These are phyloP conservation scores for Oreochromis tanganicae DNA, from an alignment of 2,113 vertebrate genomes.

Conservation along the genomic window DNA sequence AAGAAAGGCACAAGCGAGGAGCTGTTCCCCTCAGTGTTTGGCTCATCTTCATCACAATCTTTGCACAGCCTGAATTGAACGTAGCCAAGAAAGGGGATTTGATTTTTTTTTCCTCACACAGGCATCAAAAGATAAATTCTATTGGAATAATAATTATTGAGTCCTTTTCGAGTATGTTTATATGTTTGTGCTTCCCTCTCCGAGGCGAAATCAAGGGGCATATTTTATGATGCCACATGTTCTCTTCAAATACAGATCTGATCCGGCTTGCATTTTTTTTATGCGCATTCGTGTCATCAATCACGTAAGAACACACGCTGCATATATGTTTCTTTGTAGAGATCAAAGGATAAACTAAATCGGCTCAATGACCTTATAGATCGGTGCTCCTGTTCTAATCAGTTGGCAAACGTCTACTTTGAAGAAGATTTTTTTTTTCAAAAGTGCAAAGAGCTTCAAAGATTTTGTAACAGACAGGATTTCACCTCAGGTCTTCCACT, in stretches of 20 bases:
- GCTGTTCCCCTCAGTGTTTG: not conserved
- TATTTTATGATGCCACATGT: not conserved
- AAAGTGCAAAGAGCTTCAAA: not conserved
- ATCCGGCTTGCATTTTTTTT: not conserved
- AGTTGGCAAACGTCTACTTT: not conserved
- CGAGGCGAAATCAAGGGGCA: not conserved
- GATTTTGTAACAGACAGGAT: slow-evolving; percentile 18
- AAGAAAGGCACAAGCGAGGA: not conserved
- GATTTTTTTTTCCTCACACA: not conserved
- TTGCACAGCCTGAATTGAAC: not conserved
- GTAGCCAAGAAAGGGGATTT: not conserved
- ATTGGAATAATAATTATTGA: not conserved
- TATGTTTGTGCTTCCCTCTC: slow-evolving; percentile 13
- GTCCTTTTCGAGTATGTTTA: not conserved
- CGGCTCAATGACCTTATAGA: not conserved
- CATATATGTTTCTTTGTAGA: not conserved
- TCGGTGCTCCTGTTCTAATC: slow-evolving; percentile 2
- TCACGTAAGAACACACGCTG: not conserved
- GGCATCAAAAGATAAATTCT: not conserved
- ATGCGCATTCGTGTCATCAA: not conserved
- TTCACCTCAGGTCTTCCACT: slow-evolving; percentile 10
- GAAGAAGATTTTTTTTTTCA: not conserved
- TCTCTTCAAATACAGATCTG: not conserved
- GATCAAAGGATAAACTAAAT: not conserved
- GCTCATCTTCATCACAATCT: not conserved